Conservation (phyloP, 2,888 invertebrate genomes). For the Idaea biselata region DNA sequence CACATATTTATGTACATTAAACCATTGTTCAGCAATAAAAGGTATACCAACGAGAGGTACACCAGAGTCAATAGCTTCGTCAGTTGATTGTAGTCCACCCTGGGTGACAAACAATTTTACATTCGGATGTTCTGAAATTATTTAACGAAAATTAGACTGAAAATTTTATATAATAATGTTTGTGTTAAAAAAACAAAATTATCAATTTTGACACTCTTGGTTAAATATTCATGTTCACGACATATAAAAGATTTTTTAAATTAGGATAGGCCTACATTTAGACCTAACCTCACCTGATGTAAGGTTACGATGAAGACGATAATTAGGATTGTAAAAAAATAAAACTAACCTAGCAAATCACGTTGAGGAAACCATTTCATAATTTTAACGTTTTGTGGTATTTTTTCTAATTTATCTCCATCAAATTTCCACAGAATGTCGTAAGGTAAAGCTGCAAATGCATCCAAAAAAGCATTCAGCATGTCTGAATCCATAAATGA, state of each 20-base stretch:
- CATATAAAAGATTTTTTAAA: too few relatives aligned
- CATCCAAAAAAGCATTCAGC: conserved; percentile 41
- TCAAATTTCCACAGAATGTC: conserved; percentile 64
- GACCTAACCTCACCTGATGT: too few relatives aligned
- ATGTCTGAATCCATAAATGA: conserved; percentile 40
- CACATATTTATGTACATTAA: conserved; percentile 30
- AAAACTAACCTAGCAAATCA: conserved; percentile 54
- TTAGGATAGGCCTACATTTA: too few relatives aligned
- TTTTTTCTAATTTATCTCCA: conserved; percentile 33
- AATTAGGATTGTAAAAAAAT: background rate
- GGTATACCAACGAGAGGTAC: conserved; percentile 54
- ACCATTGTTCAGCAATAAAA: conserved; percentile 52
- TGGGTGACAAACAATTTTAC: conserved; percentile 60
- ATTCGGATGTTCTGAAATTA: conserved; percentile 48
- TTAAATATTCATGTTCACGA: too few relatives aligned
- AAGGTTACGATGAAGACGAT: too few relatives aligned
- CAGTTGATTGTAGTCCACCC: conserved; percentile 59
- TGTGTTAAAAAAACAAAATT: too few relatives aligned
- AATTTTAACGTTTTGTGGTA: conserved; percentile 42
- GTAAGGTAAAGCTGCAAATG: conserved; percentile 53
- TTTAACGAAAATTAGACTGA: background rate
- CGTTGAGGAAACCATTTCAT: conserved; percentile 60
- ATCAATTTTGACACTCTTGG: too few relatives aligned
- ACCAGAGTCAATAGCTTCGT: conserved; percentile 53
- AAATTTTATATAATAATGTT: too few relatives aligned